Conservation (phyloP, 1,140 invertebrate species). For the Drosophila serrata region DNA sequence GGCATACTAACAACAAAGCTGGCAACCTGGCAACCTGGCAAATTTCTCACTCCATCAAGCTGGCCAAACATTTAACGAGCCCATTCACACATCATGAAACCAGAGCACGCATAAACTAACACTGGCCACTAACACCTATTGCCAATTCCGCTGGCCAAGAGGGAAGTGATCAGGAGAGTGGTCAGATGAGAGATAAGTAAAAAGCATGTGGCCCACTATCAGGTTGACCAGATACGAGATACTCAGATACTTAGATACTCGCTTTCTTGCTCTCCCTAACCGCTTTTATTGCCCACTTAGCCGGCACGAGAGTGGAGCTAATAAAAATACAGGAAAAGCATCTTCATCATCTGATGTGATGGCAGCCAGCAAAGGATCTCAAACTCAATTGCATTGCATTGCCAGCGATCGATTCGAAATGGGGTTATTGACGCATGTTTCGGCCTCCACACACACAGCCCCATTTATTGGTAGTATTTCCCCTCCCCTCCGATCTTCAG, state of each 20-base stretch:
- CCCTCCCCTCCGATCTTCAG: conserved; percentile 3
- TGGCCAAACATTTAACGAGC: conserved; percentile 47
- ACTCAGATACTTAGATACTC: conserved; percentile 32
- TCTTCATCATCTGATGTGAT: conserved; percentile 50
- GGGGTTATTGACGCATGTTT: conserved; percentile 79
- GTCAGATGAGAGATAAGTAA: conserved; percentile 62
- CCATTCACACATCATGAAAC: conserved; percentile 57
- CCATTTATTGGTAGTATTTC: conserved; percentile 1
- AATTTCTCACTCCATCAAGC: conserved; percentile 35
- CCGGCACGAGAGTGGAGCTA: conserved; percentile 11
- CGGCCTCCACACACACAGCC: conserved; percentile 38
- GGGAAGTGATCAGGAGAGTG: conserved; percentile 58
- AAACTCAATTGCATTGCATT: conserved; percentile 29
- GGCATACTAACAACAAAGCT: conserved; percentile 1
- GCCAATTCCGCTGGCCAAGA: conserved; percentile 31
- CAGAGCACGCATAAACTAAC: conserved; percentile 62
- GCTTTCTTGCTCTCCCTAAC: conserved; percentile 12
- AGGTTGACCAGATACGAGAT: conserved; percentile 36
- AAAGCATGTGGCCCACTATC: conserved; percentile 39
- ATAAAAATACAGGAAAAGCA: conserved; percentile 61
- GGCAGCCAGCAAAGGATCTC: conserved; percentile 50
- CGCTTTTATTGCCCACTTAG: conserved; percentile 49
- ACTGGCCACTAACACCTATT: conserved; percentile 27
- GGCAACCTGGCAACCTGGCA: conserved; percentile 27
- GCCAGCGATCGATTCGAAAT: conserved; percentile 53